Conservation (phyloP, 2,113 vertebrate genomes). For the Ardeotis arabs region DNA sequence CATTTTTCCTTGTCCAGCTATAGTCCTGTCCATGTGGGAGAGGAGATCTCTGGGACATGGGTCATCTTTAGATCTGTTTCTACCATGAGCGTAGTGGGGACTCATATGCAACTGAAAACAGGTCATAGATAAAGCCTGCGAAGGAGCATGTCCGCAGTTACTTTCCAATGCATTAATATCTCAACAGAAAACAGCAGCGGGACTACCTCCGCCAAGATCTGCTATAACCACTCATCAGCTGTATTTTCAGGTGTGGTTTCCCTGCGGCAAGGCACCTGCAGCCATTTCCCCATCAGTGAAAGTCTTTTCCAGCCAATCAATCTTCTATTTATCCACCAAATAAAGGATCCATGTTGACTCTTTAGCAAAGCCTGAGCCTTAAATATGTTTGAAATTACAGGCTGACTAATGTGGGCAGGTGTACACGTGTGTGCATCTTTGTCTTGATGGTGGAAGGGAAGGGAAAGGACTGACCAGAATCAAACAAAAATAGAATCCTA, state of each 20-base stretch:
- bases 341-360: neutral
- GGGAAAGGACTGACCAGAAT: neutral
- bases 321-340: slow-evolving; percentile 12
- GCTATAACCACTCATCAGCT: slow-evolving; percentile 5
- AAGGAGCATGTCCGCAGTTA: neutral
- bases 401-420: neutral
- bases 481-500: slow-evolving; percentile 33
- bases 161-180: neutral
- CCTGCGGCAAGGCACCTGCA: neutral
- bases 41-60: neutral
- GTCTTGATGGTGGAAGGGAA: neutral
- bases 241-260: slow-evolving; percentile 25
- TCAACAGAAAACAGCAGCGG: neutral
- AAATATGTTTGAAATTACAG: neutral
- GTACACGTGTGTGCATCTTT: neutral
- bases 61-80: neutral
- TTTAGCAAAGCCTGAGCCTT: neutral
- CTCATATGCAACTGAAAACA: neutral
- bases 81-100: neutral
- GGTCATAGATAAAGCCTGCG: neutral
- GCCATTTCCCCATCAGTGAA: neutral
- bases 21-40: accelerated
- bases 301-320: slow-evolving; percentile 33
- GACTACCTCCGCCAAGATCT: neutral
- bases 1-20: neutral